phyloP scores from a whole-genome alignment of 2,888 invertebrate species.

The Lithodes maja region DNA sequence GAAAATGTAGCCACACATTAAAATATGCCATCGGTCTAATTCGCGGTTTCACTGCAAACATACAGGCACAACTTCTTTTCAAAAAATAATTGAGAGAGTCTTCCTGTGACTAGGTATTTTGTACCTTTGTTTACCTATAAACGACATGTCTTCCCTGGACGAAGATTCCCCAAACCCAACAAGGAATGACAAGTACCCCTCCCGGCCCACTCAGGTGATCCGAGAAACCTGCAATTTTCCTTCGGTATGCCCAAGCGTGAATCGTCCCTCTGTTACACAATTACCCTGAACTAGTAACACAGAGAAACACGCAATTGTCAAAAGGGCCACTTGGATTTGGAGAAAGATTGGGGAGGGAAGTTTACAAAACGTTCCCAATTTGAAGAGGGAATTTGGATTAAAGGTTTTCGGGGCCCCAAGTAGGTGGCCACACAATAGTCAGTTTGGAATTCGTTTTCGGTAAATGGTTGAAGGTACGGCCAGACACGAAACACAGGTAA shows the following conservation, averaged over 20 bases:
- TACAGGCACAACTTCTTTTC: no score
- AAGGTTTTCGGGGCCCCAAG: conserved; percentile 15
- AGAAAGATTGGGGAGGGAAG: background rate
- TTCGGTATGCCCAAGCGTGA: background rate
- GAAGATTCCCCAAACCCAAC: background rate
- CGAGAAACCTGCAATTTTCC: background rate
- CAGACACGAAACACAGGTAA: no score
- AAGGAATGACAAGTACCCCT: background rate
- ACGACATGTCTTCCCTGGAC: background rate
- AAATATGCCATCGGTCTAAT: no score
- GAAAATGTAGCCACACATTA: no score
- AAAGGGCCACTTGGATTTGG: background rate
- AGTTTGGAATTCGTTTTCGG: conserved; percentile 23
- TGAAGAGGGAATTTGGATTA: conserved; percentile 29
- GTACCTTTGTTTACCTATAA: no score
- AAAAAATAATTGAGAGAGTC: no score
- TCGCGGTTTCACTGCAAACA: no score
- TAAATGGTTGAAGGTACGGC: conserved; percentile 9
- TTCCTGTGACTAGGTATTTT: no score
- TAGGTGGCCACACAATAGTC: conserved; percentile 18
- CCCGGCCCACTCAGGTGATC: background rate
- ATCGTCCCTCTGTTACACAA: background rate
- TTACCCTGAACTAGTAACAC: background rate
- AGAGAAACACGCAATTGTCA: background rate
- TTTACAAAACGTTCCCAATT: background rate